These are phyloP conservation scores for Nebria brevicollis DNA, from an alignment of 2,888 invertebrate genomes.

Conservation along the genomic window DNA sequence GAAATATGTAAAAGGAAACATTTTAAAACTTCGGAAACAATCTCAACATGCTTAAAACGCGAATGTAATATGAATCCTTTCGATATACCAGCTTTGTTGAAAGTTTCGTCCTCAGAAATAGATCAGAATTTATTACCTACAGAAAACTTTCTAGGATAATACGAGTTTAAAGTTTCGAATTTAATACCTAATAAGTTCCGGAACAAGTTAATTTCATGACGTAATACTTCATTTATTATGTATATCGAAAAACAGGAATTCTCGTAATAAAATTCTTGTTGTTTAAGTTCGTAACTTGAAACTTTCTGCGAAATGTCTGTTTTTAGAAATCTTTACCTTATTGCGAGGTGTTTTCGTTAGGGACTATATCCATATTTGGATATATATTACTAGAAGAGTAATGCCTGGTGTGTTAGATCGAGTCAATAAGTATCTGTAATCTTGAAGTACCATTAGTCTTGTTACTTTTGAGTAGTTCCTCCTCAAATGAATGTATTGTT, in stretches of 20 bases:
- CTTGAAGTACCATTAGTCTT: neutral
- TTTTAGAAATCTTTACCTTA: no score
- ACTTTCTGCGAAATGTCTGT: neutral
- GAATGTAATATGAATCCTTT: neutral
- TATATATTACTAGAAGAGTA: no score
- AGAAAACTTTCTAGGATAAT: neutral
- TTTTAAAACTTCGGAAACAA: neutral
- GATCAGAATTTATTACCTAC: neutral
- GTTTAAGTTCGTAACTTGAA: neutral
- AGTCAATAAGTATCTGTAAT: neutral
- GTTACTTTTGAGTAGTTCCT: neutral
- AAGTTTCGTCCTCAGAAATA: neutral
- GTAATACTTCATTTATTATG: conserved; percentile 1
- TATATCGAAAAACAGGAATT: neutral
- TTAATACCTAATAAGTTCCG: neutral
- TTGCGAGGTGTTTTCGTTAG: no score
- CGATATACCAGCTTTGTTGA: neutral
- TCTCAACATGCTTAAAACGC: neutral
- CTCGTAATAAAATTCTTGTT: neutral
- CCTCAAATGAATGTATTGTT: neutral
- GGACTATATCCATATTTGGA: no score
- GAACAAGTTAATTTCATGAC: neutral
- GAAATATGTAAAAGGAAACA: neutral
- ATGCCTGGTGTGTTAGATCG: neutral
- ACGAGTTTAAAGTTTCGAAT: neutral